Conservation (phyloP, 2,113 vertebrate species). For the Castor canadensis region DNA sequence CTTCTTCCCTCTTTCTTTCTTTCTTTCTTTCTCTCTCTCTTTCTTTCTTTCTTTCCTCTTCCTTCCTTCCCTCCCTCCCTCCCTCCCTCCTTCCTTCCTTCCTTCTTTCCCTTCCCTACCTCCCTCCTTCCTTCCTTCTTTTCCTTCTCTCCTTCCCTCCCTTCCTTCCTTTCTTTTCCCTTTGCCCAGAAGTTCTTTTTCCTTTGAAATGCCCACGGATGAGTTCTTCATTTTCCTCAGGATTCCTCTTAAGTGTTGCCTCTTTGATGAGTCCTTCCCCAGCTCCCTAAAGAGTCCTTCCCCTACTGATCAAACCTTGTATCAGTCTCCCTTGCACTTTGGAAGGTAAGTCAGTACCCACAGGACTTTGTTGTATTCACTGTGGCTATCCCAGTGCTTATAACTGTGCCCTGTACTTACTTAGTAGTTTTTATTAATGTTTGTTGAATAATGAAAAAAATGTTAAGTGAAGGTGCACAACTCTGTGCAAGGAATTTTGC, state of each 20-base stretch:
- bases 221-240: not conserved
- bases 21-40: too few relatives aligned
- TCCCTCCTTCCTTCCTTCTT: too few relatives aligned
- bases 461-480: not conserved
- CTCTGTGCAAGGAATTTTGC: not conserved
- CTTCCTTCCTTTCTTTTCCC: too few relatives aligned
- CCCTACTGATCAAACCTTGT: not conserved
- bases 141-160: not conserved
- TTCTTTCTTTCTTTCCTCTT: too few relatives aligned
- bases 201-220: not conserved
- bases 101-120: too few relatives aligned
- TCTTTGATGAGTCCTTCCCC: not conserved
- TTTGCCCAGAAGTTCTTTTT: not conserved
- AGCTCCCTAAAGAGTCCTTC: not conserved
- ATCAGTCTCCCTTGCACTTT: too few relatives aligned
- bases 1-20: not conserved
- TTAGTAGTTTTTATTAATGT: not conserved
- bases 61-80: too few relatives aligned
- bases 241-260: not conserved
- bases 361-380: not conserved
- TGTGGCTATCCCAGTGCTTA: not conserved
- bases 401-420: not conserved
- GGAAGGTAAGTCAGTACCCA: not conserved
- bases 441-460: not conserved
- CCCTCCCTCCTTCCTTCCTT: too few relatives aligned